Base-by-base conservation (phyloP, 2,113 vertebrate species). In the Acrocephalus arundinaceus region DNA sequence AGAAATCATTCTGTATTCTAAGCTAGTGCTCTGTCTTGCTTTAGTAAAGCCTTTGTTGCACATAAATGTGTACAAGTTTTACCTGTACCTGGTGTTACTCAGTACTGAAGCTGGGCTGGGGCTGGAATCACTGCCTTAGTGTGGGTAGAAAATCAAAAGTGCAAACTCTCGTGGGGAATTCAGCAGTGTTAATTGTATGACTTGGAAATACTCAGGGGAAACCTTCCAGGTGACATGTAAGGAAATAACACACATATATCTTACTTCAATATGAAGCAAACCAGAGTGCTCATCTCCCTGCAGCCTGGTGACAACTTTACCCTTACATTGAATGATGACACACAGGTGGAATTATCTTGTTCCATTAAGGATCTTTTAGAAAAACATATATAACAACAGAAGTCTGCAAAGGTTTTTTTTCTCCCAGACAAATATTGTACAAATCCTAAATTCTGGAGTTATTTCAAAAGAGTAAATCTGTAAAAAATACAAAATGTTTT, bases 221-320 rank as follows among this genome's bases (percentile, higher is more conserved):
- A 68, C 58, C 73, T 90, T 96, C 61, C 79, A 96, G 90, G 93
- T 90, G 92, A 90, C 90, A 94, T 33, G 45, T 52, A 75, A 88
- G 88, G 88, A 92, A 97, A 90, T 86, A 88, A 92, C 48, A 78
- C 79, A 80, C 79, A 93, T 91, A 67, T 39, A 92, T 96, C 90
- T 96, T 93, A 89, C 79, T 94, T 92, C 68, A 92, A 68, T 65
- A 90, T 28, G 90, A 93, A 86, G 66, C 10, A 22, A 94, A 87
- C 28, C 54, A 37, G 83, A 85, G 30, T 10, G 68, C 37, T 78
- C 76, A 79, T 90, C 90, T 94, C 76, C 76, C 70, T 76, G 62
- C 51, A 75, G 46, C 70, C 80, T 90, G 61, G 20, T 89, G 93
- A 90, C 92, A 90, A 62, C 73, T 88, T 89, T 28, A 94, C 57